A percentile compares a stretch with the other conserved stretches of the same genome.
Conservation (phyloP, 1,140 invertebrate species). For the Aporrectodea caliginosa region DNA sequence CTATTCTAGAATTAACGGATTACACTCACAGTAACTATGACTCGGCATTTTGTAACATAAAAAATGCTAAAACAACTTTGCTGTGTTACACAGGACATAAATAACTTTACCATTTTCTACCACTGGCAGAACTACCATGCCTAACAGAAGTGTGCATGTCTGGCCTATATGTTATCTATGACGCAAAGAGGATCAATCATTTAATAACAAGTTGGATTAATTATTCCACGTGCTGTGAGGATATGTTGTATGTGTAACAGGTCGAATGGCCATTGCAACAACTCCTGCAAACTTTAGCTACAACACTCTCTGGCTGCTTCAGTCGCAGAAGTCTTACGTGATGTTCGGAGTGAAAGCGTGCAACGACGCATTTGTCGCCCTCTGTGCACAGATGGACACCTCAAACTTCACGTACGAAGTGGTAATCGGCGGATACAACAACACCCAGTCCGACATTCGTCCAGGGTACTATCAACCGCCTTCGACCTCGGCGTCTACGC, state of each 20-base stretch:
- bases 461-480: not conserved
- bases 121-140: no score
- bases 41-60: no score
- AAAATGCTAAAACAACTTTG: no score
- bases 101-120: no score
- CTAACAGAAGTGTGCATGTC: no score
- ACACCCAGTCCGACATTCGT: conserved; percentile 5
- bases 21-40: no score
- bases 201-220: no score
- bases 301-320: conserved; percentile 11
- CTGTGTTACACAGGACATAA: no score
- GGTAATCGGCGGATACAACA: conserved; percentile 7
- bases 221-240: no score
- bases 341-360: not conserved
- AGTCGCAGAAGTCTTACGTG: not conserved
- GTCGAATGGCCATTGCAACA: not conserved
- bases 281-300: not conserved
- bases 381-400: not conserved
- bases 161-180: no score
- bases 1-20: no score
- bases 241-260: not conserved
- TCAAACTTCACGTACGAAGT: not conserved
- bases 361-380: conserved; percentile 1
- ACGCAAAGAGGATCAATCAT: no score
- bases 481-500: not conserved